phyloP scores from a whole-genome alignment of 2,797 vertebrate species.

The Ambastaia sidthimunki region DNA sequence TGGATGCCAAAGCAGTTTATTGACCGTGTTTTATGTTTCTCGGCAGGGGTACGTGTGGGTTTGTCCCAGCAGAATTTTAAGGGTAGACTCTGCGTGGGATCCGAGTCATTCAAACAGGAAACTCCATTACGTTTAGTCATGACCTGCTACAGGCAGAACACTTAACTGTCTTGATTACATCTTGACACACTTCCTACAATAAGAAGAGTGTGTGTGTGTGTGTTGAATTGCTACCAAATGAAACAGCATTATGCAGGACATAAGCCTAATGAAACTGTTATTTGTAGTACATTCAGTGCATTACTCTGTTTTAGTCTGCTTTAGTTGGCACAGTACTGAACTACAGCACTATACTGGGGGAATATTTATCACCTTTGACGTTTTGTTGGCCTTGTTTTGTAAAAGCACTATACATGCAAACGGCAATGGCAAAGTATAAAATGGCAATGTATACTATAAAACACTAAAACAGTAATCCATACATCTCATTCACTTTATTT shows the following conservation, averaged over 20 bases:
- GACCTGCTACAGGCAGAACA: background rate
- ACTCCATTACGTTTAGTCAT: background rate
- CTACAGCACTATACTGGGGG: background rate
- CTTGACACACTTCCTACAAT: background rate
- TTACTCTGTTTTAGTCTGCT: background rate
- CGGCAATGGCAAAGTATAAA: no score
- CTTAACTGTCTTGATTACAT: background rate
- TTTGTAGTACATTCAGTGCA: background rate
- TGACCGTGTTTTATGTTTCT: background rate
- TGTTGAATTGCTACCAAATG: background rate
- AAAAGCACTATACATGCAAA: background rate
- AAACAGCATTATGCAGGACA: background rate
- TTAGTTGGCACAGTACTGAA: no score
- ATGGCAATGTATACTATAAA: no score
- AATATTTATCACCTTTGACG: background rate
- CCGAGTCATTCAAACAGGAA: background rate
- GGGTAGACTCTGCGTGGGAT: background rate
- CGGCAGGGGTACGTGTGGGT: background rate
- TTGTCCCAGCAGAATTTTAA: constrained; percentile 7
- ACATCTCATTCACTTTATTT: no score
- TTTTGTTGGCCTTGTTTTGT: background rate
- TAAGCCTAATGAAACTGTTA: background rate
- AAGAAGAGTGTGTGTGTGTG: background rate
- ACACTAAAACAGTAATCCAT: no score
- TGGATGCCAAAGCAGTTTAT: background rate